Evolutionary conservation across 2,888 invertebrate genomes (phyloP).

Genomic region (Muschampia plurimacula): DNA sequence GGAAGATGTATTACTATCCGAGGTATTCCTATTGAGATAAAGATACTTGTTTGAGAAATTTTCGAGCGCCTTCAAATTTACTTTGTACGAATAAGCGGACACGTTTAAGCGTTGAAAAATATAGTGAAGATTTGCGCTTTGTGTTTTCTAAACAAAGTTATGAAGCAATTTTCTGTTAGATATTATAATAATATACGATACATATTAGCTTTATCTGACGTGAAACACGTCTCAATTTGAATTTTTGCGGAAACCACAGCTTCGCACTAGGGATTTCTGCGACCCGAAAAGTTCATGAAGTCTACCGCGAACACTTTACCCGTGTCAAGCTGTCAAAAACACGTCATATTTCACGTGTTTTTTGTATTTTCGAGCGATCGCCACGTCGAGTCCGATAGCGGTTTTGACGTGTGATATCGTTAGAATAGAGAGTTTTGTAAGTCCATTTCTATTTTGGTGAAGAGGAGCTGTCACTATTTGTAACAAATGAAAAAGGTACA

Average conservation of each 20-base stretch:
- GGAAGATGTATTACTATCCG: constrained; percentile 6
- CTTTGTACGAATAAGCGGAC: constrained; percentile 33
- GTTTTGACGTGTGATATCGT: constrained; percentile 55
- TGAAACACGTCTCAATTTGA: constrained; percentile 40
- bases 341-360: constrained; percentile 75
- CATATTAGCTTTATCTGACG: constrained; percentile 50
- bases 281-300: constrained; percentile 76
- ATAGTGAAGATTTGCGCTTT: constrained; percentile 42
- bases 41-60: constrained; percentile 27
- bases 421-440: constrained; percentile 25
- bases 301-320: constrained; percentile 75
- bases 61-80: constrained; percentile 28
- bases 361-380: constrained; percentile 61
- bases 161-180: constrained; percentile 13
- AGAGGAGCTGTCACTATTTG: constrained; percentile 62
- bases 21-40: no score
- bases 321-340: constrained; percentile 80
- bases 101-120: constrained; percentile 35
- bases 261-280: constrained; percentile 56
- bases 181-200: neutral
- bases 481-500: constrained; percentile 68
- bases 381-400: constrained; percentile 67
- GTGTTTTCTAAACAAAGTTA: constrained; percentile 27
- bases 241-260: constrained; percentile 46
- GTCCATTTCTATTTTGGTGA: constrained; percentile 32